Evolutionary conservation across 2,797 vertebrate species (phyloP).

Genomic region (Betta splendens): DNA sequence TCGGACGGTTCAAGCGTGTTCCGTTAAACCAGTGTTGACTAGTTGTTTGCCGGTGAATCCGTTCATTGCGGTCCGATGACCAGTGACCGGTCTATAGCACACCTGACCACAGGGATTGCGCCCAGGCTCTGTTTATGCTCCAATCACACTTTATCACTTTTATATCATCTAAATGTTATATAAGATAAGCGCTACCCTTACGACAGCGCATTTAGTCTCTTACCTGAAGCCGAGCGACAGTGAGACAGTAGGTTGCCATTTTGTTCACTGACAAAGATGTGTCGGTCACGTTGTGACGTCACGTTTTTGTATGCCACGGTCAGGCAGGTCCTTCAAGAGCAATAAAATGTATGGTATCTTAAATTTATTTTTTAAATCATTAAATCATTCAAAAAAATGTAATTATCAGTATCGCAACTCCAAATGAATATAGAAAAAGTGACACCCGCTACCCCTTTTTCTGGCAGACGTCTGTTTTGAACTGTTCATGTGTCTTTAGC

Average conservation of each 20-base stretch:
- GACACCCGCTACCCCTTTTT: no score
- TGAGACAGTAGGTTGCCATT: slow-evolving; percentile 96
- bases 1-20: not conserved
- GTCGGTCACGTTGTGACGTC: slow-evolving; percentile 84
- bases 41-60: slow-evolving; percentile 7
- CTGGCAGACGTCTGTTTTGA: not conserved
- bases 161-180: rapidly evolving
- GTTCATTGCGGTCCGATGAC: slow-evolving; percentile 61
- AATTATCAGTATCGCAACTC: not conserved
- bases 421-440: no score
- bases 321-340: slow-evolving; percentile 42
- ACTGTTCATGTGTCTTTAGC: not conserved
- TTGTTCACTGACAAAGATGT: slow-evolving; percentile 99
- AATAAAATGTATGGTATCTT: not conserved
- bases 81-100: not conserved
- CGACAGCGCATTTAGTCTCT: slow-evolving; percentile 22
- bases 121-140: rapidly evolving
- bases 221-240: slow-evolving; percentile 91
- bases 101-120: not conserved
- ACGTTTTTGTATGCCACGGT: not conserved
- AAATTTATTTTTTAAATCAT: not conserved
- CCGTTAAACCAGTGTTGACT: not conserved
- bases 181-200: not conserved
- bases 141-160: rapidly evolving
- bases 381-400: no score